Base-by-base conservation (phyloP, 1,140 invertebrate species). In the Drosophila melanogaster region DNA sequence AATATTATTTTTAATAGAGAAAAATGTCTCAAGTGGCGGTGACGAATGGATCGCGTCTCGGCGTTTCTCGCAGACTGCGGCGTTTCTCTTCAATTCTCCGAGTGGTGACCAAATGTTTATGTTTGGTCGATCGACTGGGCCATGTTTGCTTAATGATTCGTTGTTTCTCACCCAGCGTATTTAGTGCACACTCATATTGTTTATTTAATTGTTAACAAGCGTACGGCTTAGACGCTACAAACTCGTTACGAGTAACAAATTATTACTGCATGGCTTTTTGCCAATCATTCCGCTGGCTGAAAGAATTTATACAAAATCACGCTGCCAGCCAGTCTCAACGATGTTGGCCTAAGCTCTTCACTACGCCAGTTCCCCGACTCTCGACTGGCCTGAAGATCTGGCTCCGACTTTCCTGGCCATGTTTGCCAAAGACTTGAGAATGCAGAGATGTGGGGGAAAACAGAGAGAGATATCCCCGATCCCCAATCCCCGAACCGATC, bases 171-270 rank as follows among this genome's bases (percentile, higher is more conserved):
- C 46, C n/a, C 24, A 33, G 46, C 10, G 58, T 61, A 49, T 72
- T 53, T 65, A 86, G 55, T 79, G 83, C 83, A 76, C 79, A 89
- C 84, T 87, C 83, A 87, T 87, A 87, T 87, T 87, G 83, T 87
- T 87, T 83, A 83, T 89, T 89, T 87, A 87, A 87, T 87, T 87
- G 83, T 87, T 87, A 89, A 87, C 84, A 89, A 89, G 83, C 84
- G 84, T 69, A 75, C 53, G 59, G 74, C 74, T 77, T 64, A 55
- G 74, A 55, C 62, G 55, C 73, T 69, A 77, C 73, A 77, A 73
- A 62, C 84, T 83, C 71, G 83, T 83, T 89, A 86, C 70, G 77
- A 86, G 61, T 87, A 89, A 87, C 83, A 87, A 87, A 87, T 87
- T 89, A 87, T 87, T 79, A 79, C 77, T 65, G 30, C 64, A 43